phyloP scores from a whole-genome alignment of 2,888 invertebrate species.

The Gnatocerus cornutus region DNA sequence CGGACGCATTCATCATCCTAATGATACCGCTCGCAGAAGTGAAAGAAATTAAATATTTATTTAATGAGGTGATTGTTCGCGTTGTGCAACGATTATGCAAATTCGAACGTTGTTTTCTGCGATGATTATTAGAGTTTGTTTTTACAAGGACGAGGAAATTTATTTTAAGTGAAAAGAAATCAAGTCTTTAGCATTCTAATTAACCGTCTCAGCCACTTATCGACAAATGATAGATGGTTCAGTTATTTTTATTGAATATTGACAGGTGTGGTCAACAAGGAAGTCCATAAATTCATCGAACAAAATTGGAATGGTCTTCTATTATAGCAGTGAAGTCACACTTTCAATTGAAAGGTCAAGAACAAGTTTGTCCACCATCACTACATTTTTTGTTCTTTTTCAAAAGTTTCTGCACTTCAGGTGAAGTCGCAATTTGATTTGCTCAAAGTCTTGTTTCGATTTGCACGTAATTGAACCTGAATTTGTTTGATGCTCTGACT shows the following conservation, averaged over 20 bases:
- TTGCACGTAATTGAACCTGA: no score
- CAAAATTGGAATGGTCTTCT: slow-evolving; percentile 9
- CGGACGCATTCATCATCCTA: slow-evolving; percentile 21
- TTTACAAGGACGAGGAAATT: slow-evolving; percentile 22
- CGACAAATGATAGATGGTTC: no score
- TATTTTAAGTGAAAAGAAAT: no score
- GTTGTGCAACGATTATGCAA: slow-evolving; percentile 46
- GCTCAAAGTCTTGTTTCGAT: no score
- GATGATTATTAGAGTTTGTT: slow-evolving; percentile 39
- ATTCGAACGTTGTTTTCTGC: slow-evolving; percentile 37
- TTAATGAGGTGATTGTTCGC: slow-evolving; percentile 47
- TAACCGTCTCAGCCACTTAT: no score
- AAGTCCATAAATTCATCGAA: background rate
- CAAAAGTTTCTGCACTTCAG: no score
- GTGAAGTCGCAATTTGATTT: no score
- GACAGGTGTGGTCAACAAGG: background rate
- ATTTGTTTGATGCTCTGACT: no score
- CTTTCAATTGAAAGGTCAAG: slow-evolving; percentile 23
- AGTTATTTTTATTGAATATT: no score
- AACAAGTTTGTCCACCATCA: background rate
- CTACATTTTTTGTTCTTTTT: no score
- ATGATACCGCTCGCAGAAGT: slow-evolving; percentile 17
- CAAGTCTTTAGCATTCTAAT: no score
- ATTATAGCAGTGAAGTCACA: slow-evolving; percentile 13
- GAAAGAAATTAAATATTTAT: slow-evolving; percentile 41